Percentiles rank a stretch among this genome's conserved stretches.
Evolutionary conservation across 1,140 invertebrate genomes (phyloP).

Genomic region (Brachystomella parvula): DNA sequence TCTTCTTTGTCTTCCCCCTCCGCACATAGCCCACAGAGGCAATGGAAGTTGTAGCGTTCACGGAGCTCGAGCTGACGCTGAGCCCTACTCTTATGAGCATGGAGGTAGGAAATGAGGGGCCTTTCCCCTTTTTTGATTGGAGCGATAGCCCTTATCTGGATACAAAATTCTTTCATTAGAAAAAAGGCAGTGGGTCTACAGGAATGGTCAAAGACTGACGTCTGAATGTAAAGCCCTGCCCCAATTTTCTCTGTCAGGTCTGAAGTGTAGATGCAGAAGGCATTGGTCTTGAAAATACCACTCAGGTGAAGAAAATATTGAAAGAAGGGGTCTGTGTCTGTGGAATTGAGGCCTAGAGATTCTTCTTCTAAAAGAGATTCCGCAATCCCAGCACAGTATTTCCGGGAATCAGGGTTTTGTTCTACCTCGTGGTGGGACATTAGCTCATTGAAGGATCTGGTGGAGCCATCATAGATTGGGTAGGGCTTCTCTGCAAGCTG

Average conservation of each 20-base stretch:
- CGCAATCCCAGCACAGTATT: slow-evolving; percentile 5
- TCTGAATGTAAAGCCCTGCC: slow-evolving; percentile 12
- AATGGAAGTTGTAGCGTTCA: slow-evolving; percentile 17
- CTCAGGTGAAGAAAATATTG: slow-evolving; percentile 7
- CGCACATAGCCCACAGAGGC: slow-evolving; percentile 8
- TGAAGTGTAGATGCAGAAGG: slow-evolving; percentile 16
- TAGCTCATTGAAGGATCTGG: slow-evolving; percentile 12
- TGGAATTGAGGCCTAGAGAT: not conserved
- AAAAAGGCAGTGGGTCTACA: slow-evolving; percentile 21
- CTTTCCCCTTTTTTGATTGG: not conserved
- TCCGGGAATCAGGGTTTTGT: not conserved
- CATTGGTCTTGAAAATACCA: slow-evolving; percentile 16
- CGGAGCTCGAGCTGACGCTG: not conserved
- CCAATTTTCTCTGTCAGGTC: slow-evolving; percentile 6
- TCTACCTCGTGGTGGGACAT: slow-evolving; percentile 6
- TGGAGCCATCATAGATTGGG: slow-evolving; percentile 1
- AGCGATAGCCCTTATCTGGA: slow-evolving; percentile 18
- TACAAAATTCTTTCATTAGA: not conserved
- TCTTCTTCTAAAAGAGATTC: not conserved
- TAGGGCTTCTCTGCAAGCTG: not conserved
- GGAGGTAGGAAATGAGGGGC: slow-evolving; percentile 1
- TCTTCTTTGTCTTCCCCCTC: not conserved
- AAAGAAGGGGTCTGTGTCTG: not conserved
- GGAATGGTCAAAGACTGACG: slow-evolving; percentile 18
- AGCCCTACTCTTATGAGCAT: not conserved